Evolutionary conservation across 2,888 invertebrate genomes (phyloP).

Genomic region (Portevinia maculata): DNA sequence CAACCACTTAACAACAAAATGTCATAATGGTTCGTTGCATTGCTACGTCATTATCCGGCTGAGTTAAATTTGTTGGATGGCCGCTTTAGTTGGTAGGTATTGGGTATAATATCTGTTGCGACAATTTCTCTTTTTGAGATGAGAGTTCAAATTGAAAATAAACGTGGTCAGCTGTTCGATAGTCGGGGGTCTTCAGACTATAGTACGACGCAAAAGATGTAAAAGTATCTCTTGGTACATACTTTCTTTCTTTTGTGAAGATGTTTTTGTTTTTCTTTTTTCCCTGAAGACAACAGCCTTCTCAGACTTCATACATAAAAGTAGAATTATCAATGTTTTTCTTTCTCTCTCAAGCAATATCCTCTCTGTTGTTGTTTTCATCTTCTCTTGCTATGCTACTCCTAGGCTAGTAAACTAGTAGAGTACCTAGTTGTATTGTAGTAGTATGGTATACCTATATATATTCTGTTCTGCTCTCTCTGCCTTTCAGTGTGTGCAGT

Average conservation of each 20-base stretch:
- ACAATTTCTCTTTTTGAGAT: slow-evolving; percentile 46
- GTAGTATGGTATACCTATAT: too few relatives aligned
- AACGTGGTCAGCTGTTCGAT: slow-evolving; percentile 50
- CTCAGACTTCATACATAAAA: slow-evolving; percentile 5
- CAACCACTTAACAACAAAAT: not conserved
- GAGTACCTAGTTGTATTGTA: too few relatives aligned
- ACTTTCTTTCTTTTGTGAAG: slow-evolving; percentile 32
- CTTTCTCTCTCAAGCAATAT: slow-evolving; percentile 8
- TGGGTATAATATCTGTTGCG: not conserved
- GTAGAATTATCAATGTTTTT: not conserved
- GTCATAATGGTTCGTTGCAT: slow-evolving; percentile 25
- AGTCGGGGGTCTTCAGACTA: not conserved
- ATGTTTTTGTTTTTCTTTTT: slow-evolving; percentile 7
- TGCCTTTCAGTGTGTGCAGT: slow-evolving; percentile 3
- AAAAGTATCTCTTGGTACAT: slow-evolving; percentile 11
- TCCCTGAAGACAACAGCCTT: slow-evolving; percentile 8
- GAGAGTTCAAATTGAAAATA: slow-evolving; percentile 24
- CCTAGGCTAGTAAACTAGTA: not conserved
- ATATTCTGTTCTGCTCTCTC: slow-evolving; percentile 14
- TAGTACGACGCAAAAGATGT: slow-evolving; percentile 6
- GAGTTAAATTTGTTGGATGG: not conserved
- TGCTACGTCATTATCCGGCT: slow-evolving; percentile 2
- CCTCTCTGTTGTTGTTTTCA: slow-evolving; percentile 62
- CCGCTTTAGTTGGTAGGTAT: not conserved
- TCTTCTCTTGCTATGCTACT: slow-evolving; percentile 1